These are phyloP conservation scores for Augochlora pura DNA, from an alignment of 1,140 invertebrate species.

Conservation along the genomic window DNA sequence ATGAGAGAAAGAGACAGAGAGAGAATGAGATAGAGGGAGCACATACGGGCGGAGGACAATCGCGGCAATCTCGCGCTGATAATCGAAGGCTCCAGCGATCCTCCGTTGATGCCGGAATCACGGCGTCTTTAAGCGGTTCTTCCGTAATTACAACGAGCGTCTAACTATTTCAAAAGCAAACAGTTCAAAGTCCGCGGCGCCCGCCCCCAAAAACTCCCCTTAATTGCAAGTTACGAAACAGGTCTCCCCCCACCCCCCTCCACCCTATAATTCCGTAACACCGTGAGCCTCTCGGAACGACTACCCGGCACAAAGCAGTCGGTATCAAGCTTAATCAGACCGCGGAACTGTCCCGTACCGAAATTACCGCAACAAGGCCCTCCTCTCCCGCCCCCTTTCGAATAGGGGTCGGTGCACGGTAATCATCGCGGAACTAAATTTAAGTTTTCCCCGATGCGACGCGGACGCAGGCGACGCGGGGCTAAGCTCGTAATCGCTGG, in stretches of 20 bases:
- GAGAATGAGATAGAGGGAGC: too few species aligned
- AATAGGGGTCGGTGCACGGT: neutral
- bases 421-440: conserved; percentile 14
- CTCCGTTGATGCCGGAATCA: neutral
- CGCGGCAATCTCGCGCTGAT: too few species aligned
- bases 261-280: neutral
- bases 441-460: conserved; percentile 16
- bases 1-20: too few species aligned
- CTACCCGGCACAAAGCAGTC: neutral
- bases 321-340: conserved; percentile 18
- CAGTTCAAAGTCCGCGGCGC: neutral
- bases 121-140: neutral
- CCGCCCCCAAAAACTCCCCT: neutral
- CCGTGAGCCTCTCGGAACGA: neutral
- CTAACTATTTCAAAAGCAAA: neutral
- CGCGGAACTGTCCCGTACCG: too few species aligned
- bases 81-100: too few species aligned
- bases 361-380: conserved; percentile 3
- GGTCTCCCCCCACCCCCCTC: too few species aligned
- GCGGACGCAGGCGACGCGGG: neutral
- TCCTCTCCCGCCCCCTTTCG: neutral
- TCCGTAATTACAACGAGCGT: neutral
- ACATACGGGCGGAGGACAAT: too few species aligned
- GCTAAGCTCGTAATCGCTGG: conserved; percentile 33
- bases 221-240: neutral